phyloP scores from a whole-genome alignment of 2,888 invertebrate genomes.

The Shargacucullia verbasci region DNA sequence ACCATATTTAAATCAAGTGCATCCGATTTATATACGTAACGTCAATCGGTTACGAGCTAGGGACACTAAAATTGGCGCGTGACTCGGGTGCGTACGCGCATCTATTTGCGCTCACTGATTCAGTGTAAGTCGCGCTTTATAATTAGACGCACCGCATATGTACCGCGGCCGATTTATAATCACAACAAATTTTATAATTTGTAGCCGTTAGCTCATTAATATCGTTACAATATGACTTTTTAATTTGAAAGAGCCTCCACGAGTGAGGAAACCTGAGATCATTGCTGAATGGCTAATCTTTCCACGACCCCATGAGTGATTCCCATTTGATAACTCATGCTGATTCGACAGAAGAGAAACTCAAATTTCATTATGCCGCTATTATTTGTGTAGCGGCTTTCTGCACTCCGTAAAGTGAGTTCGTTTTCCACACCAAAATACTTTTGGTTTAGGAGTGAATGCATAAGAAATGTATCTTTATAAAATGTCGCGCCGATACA shows the following conservation, averaged over 20 bases:
- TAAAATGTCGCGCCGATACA: too few relatives aligned
- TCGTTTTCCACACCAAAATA: too few relatives aligned
- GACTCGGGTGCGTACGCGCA: constrained; percentile 62
- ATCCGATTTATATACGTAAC: constrained; percentile 43
- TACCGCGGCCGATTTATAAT: constrained; percentile 51
- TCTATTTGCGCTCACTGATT: constrained; percentile 67
- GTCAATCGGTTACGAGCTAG: constrained; percentile 47
- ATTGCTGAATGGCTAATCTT: too few relatives aligned
- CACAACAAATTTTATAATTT: constrained; percentile 44
- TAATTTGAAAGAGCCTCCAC: background rate
- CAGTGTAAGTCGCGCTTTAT: constrained; percentile 56
- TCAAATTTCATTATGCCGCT: too few relatives aligned
- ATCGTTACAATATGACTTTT: background rate
- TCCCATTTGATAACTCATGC: too few relatives aligned
- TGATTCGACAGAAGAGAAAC: too few relatives aligned
- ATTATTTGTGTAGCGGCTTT: too few relatives aligned
- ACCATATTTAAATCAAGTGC: constrained; percentile 5
- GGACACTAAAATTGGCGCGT: constrained; percentile 59
- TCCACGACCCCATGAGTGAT: too few relatives aligned
- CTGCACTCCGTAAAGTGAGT: too few relatives aligned
- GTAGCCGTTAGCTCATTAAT: background rate
- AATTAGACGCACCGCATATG: constrained; percentile 52
- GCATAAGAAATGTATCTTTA: too few relatives aligned
- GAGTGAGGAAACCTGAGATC: too few relatives aligned
- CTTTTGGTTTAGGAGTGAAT: too few relatives aligned